These are phyloP conservation scores for Calliphora vicina DNA, from an alignment of 1,140 invertebrate species.

Conservation along the genomic window DNA sequence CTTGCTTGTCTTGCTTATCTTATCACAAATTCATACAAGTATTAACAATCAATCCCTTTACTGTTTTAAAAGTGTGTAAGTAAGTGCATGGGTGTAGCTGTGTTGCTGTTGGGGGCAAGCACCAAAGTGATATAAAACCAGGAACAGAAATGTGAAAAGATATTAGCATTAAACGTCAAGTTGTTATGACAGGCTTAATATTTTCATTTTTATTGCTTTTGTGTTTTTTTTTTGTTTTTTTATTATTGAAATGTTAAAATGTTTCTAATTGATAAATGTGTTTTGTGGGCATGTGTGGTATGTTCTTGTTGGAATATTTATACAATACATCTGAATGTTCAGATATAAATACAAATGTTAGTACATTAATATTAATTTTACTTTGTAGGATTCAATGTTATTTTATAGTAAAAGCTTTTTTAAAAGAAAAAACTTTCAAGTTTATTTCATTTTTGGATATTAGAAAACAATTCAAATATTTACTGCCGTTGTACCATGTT, in stretches of 20 bases:
- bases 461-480: too few species aligned
- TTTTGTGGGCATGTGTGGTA: too few species aligned
- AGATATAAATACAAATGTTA: too few species aligned
- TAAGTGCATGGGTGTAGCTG: background rate
- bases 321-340: too few species aligned
- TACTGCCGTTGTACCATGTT: too few species aligned
- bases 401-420: too few species aligned
- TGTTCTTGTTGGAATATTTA: too few species aligned
- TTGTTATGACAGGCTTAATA: slow-evolving; percentile 17
- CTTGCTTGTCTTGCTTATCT: background rate
- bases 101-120: background rate
- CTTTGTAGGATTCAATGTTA: too few species aligned
- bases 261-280: slow-evolving; percentile 7
- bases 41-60: background rate
- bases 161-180: slow-evolving; percentile 3
- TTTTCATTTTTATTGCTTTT: slow-evolving; percentile 22
- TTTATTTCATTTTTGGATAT: too few species aligned
- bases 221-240: too few species aligned
- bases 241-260: background rate
- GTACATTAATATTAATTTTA: too few species aligned
- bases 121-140: background rate
- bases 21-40: slow-evolving; percentile 1
- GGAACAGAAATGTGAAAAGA: background rate
- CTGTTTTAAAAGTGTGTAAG: background rate
- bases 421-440: too few species aligned